Base-by-base conservation (phyloP, 2,888 invertebrate species). In the Drosophila atripex region DNA sequence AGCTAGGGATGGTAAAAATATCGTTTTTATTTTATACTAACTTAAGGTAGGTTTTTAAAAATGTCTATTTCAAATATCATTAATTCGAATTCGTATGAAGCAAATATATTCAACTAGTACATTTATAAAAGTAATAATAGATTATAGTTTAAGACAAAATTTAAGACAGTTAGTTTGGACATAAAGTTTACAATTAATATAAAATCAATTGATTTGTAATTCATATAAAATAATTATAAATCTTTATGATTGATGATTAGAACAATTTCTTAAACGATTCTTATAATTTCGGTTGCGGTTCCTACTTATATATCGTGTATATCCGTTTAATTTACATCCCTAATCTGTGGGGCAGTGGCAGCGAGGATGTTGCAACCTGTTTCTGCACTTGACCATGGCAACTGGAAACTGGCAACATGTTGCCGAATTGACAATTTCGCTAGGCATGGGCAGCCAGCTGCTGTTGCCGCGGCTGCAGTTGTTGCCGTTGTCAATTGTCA, bases 361-460 rank as follows among this genome's bases (percentile, higher is more conserved):
- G 69, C 80, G 60, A 80, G 87, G 86, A 86, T 84, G 76, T 78
- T 72, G 74, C 80, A 88, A 86, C 85, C 82, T 82, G 82, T 82
- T 82, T 77, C 65, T 74, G 82, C 89, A 89, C 88, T 89, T 89
- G 89, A 89, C 88, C 89, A 89, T 88, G 86, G 71, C 70, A 64
- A 66, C 73, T 55, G 45, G 58, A 55, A 73, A 52, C 74, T 71
- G 71, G 77, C 87, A 88, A 88, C 89, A 89, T 89, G 88, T 89
- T 89, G 86, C 85, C 88, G 82, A 86, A 88, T 88, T 89, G 89
- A 78, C 83, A 85, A 78, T 84, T 78, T 76, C 78, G 75, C 74
- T 71, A 74, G 57, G 52, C 68, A 51, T 63, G 66, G 65, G 73
- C 71, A 69, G 51, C 74, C 75, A 55, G 56, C 57, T 53, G 55